Evolutionary conservation across 2,113 vertebrate genomes (phyloP), one percentile per base, ranked within the genome.

Genomic region (Bucco capensis): DNA sequence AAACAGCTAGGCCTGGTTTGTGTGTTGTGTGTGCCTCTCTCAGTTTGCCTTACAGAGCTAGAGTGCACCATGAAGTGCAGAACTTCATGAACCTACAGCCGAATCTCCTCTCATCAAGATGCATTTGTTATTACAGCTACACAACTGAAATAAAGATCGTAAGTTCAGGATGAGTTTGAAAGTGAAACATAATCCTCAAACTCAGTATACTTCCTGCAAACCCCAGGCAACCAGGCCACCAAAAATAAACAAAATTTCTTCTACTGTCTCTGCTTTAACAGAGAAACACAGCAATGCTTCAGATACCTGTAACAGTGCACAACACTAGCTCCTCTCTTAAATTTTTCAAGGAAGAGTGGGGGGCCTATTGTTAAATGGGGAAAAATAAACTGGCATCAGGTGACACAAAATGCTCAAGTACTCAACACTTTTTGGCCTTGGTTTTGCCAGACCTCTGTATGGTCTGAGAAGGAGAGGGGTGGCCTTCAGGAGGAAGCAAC

Each of bases 391-490:
- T 9, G 14, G 30, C 19, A 66, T 10, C 12, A 33, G 6, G 10
- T 30, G 14, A 33, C 0, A 80, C 35, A 35, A 83, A 89, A 61
- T 70, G 21, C 22, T 77, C 9, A 35, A 61, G 16, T 44, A n/a
- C 25, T 62, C 19, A 64, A 49, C 2, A 8, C 0, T 30, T 73
- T 76, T 51, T 77, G 18, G 33, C 22, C 30, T 66, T 37, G 25
- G 9, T 73, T n/a, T n/a, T n/a, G n/a, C 28, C 33, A 61, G 24
- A 27, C 9, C 10, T 61, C n/a, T 15, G 27, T 0, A 0, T 5
- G 7, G 67, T 30, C 38, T 67, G 58, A 19, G 66, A 69, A 30
- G 19, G 44, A 74, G n/a, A 65, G 19, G 10, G 19, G 11, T 1
- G 4, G 14, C 17, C 35, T 21, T 6, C 21, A 69, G 33, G 22